A percentile compares a stretch with the other conserved stretches of the same genome.
Evolutionary conservation across 2,888 invertebrate genomes (phyloP).

Genomic region (Resseliella maxima): DNA sequence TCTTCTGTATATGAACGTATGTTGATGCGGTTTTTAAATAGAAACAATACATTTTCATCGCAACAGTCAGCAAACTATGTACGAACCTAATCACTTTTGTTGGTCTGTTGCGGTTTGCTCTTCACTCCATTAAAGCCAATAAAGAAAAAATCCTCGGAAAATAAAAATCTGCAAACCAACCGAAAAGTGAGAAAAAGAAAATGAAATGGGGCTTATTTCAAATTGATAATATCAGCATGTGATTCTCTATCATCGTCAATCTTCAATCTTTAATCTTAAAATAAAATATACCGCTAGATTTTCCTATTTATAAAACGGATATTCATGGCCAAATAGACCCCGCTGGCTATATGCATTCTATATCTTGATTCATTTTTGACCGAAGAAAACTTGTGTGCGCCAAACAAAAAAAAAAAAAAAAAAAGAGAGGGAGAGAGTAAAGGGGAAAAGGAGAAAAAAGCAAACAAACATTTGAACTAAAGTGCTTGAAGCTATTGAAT

Average conservation of each 20-base stretch:
- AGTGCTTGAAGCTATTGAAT: slow-evolving; percentile 5
- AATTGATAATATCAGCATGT: neutral
- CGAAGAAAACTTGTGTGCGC: neutral
- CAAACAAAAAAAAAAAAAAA: neutral
- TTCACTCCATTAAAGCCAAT: neutral
- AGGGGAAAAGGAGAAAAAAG: neutral
- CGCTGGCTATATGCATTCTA: neutral
- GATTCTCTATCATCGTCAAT: slow-evolving; percentile 6
- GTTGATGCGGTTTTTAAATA: slow-evolving; percentile 23
- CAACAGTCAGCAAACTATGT: neutral
- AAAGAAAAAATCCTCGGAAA: neutral
- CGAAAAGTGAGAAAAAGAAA: neutral
- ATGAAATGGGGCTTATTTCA: neutral
- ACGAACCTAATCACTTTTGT: neutral
- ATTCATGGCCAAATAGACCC: slow-evolving; percentile 16
- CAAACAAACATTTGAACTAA: neutral
- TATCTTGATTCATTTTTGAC: neutral
- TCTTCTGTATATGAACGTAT: neutral
- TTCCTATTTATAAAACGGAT: neutral
- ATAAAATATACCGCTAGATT: neutral
- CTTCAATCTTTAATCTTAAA: slow-evolving; percentile 17
- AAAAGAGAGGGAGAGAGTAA: too few relatives aligned
- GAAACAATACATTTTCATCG: slow-evolving; percentile 7
- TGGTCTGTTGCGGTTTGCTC: neutral
- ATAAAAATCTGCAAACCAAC: neutral